Conservation (phyloP, 1,140 invertebrate genomes). For the Capitella teleta region DNA sequence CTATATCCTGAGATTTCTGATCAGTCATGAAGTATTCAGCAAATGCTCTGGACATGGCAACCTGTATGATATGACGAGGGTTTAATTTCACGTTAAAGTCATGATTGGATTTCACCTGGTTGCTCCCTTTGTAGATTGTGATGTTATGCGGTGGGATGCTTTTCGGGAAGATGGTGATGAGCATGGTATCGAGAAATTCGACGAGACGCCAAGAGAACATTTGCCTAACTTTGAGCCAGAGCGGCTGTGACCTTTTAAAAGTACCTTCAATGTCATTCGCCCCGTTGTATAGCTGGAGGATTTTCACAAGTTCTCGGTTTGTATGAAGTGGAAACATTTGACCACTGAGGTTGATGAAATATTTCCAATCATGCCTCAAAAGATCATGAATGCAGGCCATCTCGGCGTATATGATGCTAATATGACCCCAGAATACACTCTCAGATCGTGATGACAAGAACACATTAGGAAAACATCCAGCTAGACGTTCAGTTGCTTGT, state of each 20-base stretch:
- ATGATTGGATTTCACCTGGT: constrained; percentile 8
- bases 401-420: constrained; percentile 20
- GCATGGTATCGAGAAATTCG: background rate
- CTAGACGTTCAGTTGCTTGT: constrained; percentile 1
- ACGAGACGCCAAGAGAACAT: background rate
- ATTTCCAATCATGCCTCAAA: constrained; percentile 13
- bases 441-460: constrained; percentile 21
- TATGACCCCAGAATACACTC: constrained; percentile 17
- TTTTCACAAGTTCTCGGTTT: constrained; percentile 12
- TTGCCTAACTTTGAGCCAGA: background rate
- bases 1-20: constrained; percentile 6
- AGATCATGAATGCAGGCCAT: constrained; percentile 25
- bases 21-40: constrained; percentile 12
- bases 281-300: constrained; percentile 13
- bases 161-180: constrained; percentile 1
- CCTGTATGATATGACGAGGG: too few relatives aligned
- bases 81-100: too few relatives aligned
- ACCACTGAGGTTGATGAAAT: constrained; percentile 15
- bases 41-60: constrained; percentile 7
- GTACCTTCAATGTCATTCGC: constrained; percentile 14
- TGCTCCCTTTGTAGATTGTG: constrained; percentile 11
- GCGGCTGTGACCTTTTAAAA: constrained; percentile 4
- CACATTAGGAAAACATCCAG: constrained; percentile 27
- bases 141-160: constrained; percentile 1
- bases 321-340: constrained; percentile 12